Base-by-base conservation (phyloP, 2,797 vertebrate genomes). In the Melanotaenia trifasciata region DNA sequence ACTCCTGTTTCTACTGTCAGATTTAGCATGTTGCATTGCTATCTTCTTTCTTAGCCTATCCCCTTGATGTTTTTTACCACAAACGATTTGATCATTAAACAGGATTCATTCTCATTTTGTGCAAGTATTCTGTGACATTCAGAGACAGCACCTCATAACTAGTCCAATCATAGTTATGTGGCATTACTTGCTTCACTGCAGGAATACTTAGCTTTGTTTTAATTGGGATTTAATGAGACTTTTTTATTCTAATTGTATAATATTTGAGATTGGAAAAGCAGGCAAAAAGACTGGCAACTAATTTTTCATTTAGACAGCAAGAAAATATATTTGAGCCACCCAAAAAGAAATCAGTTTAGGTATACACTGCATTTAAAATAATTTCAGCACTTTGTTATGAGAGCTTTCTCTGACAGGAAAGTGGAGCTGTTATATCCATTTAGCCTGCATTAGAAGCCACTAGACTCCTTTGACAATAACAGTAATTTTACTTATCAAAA, bases 1-100 rank as follows among this genome's bases (percentile, higher is more conserved):
- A 24, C 43, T 72, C n/a, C 65, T 68, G 4, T 77, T 72, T 75
- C 58, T 80, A 24, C 64, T 88, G 69, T 79, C 72, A 60, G 59
- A 72, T 56, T 74, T 64, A 76, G 66, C 70, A 82, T 82, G 81
- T 77, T 75, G 64, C 47, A 40, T 2, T 47, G 8, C 12, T 67
- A 4, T 77, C 35, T 68, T 57, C 50, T 70, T 60, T 57, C 32
- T 53, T 22, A 60, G 24, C 58, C 7, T 77, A 74, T 80, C 51
- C 4, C 6, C 20, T 57, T 18, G 43, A 28, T 47, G 22, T 58
- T 58, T 67, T n/a, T 61, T 11, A 20, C 26, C 12, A 40, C 54
- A 14, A 40, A 7, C 56, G 9, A 35, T n/a, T 30, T 30, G 30
- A 4, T 30, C 30, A 30, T 30, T 30, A 50, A 64, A 32, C n/a